Percentiles rank a stretch among this genome's conserved stretches.
Conservation (phyloP, 2,888 invertebrate genomes). For the Drosophila aldrichi region DNA sequence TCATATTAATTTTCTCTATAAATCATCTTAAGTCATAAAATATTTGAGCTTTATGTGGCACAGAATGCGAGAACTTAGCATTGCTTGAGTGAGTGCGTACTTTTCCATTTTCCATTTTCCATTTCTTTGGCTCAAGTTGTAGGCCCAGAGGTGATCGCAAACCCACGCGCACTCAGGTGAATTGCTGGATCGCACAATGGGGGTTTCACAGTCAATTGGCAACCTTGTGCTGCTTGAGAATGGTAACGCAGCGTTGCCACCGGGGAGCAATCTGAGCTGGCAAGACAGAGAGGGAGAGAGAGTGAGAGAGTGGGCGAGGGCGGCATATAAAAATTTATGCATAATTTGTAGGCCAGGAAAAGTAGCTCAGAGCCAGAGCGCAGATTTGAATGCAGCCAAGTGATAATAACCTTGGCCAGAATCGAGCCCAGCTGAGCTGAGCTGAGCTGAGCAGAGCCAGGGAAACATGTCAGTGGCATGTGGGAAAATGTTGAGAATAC, state of each 20-base stretch:
- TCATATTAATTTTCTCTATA: not conserved
- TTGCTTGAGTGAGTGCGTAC: conserved; percentile 3
- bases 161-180: conserved; percentile 19
- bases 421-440: not conserved
- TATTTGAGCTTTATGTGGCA: not conserved
- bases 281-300: not conserved
- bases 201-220: conserved; percentile 58
- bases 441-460: conserved; percentile 7
- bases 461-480: conserved; percentile 71
- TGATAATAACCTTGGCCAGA: conserved; percentile 69
- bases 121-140: conserved; percentile 16
- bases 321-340: conserved; percentile 56
- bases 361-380: conserved; percentile 50
- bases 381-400: conserved; percentile 43
- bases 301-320: conserved; percentile 12
- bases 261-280: not conserved
- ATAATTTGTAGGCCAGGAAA: conserved; percentile 76
- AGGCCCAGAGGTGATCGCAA: conserved; percentile 10
- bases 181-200: conserved; percentile 48
- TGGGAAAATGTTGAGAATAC: conserved; percentile 59
- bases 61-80: not conserved
- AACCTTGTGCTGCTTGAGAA: conserved; percentile 73
- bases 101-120: conserved; percentile 17
- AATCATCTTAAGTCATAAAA: not conserved
- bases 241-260: conserved; percentile 51